These are phyloP conservation scores for Oryzias curvinotus DNA, from an alignment of 2,113 vertebrate species.

Conservation along the genomic window DNA sequence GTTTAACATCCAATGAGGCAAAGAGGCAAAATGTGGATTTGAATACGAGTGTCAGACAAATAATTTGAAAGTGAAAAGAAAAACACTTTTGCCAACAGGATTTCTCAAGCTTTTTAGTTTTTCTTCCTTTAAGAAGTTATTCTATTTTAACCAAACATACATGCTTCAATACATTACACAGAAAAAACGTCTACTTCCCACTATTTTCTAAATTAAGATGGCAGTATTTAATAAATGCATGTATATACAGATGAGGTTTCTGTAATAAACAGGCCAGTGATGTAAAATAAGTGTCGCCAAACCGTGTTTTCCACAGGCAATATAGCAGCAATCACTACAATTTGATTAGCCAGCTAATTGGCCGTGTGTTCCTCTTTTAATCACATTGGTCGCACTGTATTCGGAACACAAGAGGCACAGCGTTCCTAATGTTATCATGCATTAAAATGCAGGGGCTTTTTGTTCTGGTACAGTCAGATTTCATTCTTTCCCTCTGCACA, in stretches of 20 bases:
- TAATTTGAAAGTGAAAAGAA: conserved; percentile 9
- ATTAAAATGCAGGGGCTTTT: conserved; percentile 28
- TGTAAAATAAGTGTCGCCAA: conserved; percentile 33
- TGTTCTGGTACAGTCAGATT: conserved; percentile 22
- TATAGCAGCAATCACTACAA: conserved; percentile 52
- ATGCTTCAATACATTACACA: too few species aligned
- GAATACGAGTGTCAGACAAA: conserved; percentile 52
- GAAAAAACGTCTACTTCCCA: too few species aligned
- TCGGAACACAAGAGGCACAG: conserved; percentile 44
- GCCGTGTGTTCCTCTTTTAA: conserved; percentile 52
- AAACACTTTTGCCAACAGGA: too few species aligned
- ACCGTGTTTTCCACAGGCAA: conserved; percentile 26
- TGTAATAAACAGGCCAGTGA: conserved; percentile 29
- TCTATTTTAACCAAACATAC: too few species aligned
- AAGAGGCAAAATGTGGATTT: conserved; percentile 30
- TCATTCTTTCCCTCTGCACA: conserved; percentile 45
- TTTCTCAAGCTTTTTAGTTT: too few species aligned
- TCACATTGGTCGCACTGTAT: conserved; percentile 60
- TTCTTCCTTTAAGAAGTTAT: too few species aligned
- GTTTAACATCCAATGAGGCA: conserved; percentile 32
- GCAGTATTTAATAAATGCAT: too few species aligned
- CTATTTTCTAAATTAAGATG: too few species aligned
- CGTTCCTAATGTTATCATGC: conserved; percentile 47
- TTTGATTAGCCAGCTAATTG: conserved; percentile 64
- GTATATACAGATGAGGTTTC: not conserved